Percentiles rank a stretch among this genome's conserved stretches.
Conservation (phyloP, 2,797 vertebrate species). For the Acanthurus lineatus region DNA sequence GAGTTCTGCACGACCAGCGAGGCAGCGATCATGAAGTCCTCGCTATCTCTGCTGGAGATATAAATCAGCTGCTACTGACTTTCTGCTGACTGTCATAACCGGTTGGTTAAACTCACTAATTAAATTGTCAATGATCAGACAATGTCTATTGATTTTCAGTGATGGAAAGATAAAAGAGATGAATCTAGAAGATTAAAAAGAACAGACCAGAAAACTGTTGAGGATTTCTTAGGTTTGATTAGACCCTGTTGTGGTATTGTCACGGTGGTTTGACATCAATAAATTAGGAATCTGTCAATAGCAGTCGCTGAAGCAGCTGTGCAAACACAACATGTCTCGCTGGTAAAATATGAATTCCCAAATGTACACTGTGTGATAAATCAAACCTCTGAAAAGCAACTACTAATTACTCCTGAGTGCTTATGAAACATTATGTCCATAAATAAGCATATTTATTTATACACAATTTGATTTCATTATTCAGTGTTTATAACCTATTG, state of each 20-base stretch:
- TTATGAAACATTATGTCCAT: conserved; percentile 70
- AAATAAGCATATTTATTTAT: conserved; percentile 80
- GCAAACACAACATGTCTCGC: conserved; percentile 55
- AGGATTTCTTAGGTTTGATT: conserved; percentile 29
- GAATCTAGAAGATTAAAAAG: conserved; percentile 39
- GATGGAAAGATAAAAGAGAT: conserved; percentile 37
- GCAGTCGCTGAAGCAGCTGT: conserved; percentile 42
- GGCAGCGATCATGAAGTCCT: conserved; percentile 48
- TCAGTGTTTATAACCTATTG: conserved; percentile 71
- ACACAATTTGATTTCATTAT: conserved; percentile 73
- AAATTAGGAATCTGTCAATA: conserved; percentile 52
- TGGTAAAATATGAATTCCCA: conserved; percentile 66
- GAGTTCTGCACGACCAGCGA: conserved; percentile 6
- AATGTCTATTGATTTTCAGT: conserved; percentile 28
- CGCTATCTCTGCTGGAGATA: conserved; percentile 42
- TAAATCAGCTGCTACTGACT: conserved; percentile 57
- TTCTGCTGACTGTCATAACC: conserved; percentile 60
- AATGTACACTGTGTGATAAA: conserved; percentile 57
- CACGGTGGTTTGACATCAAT: conserved; percentile 40
- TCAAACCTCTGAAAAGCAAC: conserved; percentile 66
- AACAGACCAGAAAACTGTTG: too few relatives aligned
- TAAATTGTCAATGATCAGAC: conserved; percentile 43
- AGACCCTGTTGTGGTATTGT: conserved; percentile 26
- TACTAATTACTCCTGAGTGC: conserved; percentile 75
- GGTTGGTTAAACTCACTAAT: conserved; percentile 68